A percentile compares a stretch with the other conserved stretches of the same genome.
Evolutionary conservation across 1,140 invertebrate genomes (phyloP).

Genomic region (Zophobas morio): DNA sequence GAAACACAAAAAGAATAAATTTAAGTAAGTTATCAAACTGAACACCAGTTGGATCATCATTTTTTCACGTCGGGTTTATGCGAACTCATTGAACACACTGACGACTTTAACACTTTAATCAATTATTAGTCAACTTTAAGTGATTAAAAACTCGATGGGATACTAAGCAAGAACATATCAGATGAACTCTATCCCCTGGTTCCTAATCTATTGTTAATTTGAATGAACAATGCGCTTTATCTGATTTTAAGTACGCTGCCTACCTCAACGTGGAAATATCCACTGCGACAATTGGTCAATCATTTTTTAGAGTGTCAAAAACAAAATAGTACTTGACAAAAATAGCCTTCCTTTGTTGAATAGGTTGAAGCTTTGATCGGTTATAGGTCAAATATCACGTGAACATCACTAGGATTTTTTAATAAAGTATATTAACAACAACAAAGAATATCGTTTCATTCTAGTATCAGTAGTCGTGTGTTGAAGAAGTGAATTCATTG

Average conservation of each 20-base stretch:
- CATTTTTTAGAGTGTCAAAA: background rate
- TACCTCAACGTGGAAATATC: slow-evolving; percentile 17
- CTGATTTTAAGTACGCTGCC: slow-evolving; percentile 21
- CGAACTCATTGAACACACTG: slow-evolving; percentile 24
- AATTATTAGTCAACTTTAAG: slow-evolving; percentile 25
- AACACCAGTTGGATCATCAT: slow-evolving; percentile 37
- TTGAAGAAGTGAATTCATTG: background rate
- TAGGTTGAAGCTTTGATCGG: slow-evolving; percentile 30
- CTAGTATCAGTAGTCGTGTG: background rate
- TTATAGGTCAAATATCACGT: slow-evolving; percentile 43
- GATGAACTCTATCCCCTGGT: background rate
- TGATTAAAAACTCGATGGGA: slow-evolving; percentile 25
- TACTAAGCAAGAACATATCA: slow-evolving; percentile 28
- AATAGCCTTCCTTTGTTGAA: slow-evolving; percentile 10
- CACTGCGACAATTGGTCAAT: background rate
- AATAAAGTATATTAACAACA: background rate
- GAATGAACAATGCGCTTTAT: background rate
- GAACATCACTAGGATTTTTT: slow-evolving; percentile 18
- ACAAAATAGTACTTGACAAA: background rate
- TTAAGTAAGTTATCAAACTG: slow-evolving; percentile 37
- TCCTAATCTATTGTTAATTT: background rate
- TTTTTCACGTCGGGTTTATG: slow-evolving; percentile 20
- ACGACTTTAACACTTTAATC: slow-evolving; percentile 32
- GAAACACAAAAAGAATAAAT: slow-evolving; percentile 49
- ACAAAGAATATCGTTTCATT: background rate